Conservation (phyloP, 2,888 invertebrate genomes). For the Tolmerus cingulatus region DNA sequence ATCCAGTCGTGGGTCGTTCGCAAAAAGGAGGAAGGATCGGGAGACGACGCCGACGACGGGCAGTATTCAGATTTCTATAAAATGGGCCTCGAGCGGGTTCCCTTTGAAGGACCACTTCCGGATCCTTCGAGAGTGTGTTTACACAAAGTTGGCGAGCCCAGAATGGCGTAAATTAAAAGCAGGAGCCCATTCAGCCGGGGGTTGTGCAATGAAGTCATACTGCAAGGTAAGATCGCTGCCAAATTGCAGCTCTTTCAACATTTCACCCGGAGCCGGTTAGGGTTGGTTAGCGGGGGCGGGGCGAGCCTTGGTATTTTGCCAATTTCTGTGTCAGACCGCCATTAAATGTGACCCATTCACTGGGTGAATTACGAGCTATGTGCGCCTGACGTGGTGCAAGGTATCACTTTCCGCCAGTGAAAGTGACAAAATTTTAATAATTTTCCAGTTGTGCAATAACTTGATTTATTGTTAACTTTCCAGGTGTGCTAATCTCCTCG, state of each 20-base stretch:
- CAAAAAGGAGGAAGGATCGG: not conserved
- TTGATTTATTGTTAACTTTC: not conserved
- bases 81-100: not conserved
- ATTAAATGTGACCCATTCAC: conserved; percentile 24
- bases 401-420: not conserved
- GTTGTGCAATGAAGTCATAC: not conserved
- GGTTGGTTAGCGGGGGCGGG: conserved; percentile 24
- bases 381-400: not conserved
- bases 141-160: conserved; percentile 25
- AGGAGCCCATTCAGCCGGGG: conserved; percentile 6
- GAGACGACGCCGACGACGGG: not conserved
- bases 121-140: not conserved
- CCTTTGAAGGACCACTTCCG: not conserved
- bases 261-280: not conserved
- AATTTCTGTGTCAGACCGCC: conserved; percentile 23
- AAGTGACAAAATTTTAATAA: conserved; percentile 17
- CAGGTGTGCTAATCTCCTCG: not conserved
- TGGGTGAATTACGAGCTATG: not conserved
- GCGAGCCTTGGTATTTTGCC: not conserved
- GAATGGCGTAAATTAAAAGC: conserved; percentile 9
- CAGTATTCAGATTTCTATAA: not conserved
- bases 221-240: conserved; percentile 10
- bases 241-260: conserved; percentile 25
- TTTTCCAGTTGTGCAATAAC: not conserved
- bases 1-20: not conserved